Conservation (phyloP, 2,888 invertebrate genomes). For the Mesorhabditis belari region DNA sequence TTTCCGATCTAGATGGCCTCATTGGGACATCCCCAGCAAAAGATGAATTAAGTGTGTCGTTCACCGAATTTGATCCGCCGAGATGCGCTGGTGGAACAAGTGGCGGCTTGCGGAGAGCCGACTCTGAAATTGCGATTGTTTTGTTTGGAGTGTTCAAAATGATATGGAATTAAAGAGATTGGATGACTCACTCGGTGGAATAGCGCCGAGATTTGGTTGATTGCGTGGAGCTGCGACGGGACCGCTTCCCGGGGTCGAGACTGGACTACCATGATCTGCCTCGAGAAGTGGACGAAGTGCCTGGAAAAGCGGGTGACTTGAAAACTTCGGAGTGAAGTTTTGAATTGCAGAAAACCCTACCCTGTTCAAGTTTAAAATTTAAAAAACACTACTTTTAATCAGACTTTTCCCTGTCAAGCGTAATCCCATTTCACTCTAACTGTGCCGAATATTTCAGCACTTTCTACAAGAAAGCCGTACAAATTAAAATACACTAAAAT, state of each 20-base stretch:
- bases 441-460: too few species aligned
- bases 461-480: too few species aligned
- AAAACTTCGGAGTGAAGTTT: too few species aligned
- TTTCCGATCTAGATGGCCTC: constrained; percentile 22
- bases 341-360: too few species aligned
- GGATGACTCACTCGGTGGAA: background rate
- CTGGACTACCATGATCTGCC: background rate
- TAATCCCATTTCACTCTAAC: too few species aligned
- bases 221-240: background rate
- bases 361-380: too few species aligned
- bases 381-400: too few species aligned
- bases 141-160: too few species aligned
- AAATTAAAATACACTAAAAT: too few species aligned
- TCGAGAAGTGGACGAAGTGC: background rate
- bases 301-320: too few species aligned
- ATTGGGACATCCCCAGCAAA: constrained; percentile 18
- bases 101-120: constrained; percentile 23
- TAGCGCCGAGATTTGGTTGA: background rate
- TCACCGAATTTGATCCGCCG: constrained; percentile 10
- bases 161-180: too few species aligned
- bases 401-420: too few species aligned
- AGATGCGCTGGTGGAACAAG: constrained; percentile 5
- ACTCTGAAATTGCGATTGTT: constrained; percentile 39
- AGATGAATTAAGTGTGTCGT: constrained; percentile 17
- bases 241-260: background rate